phyloP scores from a whole-genome alignment of 2,797 vertebrate species.

The Sebastes nivosus region DNA sequence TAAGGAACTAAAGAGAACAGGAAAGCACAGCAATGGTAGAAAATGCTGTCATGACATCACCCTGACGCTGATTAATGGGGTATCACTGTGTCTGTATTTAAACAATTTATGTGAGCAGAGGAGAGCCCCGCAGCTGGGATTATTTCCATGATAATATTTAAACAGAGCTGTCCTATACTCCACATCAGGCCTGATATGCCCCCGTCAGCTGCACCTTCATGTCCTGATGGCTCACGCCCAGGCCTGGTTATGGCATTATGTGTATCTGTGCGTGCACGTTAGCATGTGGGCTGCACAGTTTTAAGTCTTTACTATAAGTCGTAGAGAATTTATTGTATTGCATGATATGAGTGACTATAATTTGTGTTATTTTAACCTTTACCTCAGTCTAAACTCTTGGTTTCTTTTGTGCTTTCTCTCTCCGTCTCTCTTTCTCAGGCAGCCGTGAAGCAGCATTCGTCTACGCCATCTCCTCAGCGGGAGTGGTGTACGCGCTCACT shows the following conservation, averaged over 20 bases:
- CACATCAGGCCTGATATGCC: conserved; percentile 64
- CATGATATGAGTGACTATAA: not conserved
- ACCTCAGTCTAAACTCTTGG: conserved; percentile 8
- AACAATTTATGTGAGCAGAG: conserved; percentile 82
- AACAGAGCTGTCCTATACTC: conserved; percentile 77
- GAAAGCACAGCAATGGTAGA: conserved; percentile 55
- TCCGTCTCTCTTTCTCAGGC: conserved; percentile 75
- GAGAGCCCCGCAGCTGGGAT: conserved; percentile 75
- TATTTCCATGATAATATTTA: conserved; percentile 85
- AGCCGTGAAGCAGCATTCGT: conserved; percentile 98
- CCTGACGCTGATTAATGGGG: conserved; percentile 74
- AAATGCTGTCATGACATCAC: conserved; percentile 77
- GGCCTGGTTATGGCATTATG: conserved; percentile 36
- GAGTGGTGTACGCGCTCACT: conserved; percentile 96
- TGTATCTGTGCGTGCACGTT: conserved; percentile 27
- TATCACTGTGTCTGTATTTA: conserved; percentile 82
- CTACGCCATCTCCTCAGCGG: conserved; percentile 97
- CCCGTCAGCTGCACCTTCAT: conserved; percentile 62
- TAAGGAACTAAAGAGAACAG: conserved; percentile 39
- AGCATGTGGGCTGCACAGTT: conserved; percentile 13
- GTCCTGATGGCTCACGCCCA: conserved; percentile 51
- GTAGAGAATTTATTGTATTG: not conserved
- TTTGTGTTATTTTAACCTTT: not conserved
- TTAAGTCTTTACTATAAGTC: not conserved
- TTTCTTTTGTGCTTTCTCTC: conserved; percentile 2